phyloP scores from a whole-genome alignment of 2,888 invertebrate genomes.

The Diaperis boleti region DNA sequence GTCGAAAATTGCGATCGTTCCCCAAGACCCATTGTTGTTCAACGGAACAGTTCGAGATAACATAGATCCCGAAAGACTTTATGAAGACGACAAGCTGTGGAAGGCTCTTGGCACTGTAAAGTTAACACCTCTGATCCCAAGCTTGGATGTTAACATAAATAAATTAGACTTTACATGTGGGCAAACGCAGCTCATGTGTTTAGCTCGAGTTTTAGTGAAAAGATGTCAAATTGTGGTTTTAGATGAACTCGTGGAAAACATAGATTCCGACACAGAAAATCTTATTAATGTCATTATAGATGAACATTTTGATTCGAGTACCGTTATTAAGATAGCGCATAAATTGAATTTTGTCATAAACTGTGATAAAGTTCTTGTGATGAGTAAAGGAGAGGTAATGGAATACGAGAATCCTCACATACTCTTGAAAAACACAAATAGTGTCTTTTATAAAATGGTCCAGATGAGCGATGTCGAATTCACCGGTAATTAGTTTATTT shows the following conservation, averaged over 20 bases:
- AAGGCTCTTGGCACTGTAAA: conserved; percentile 67
- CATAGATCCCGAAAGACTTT: conserved; percentile 70
- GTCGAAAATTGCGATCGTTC: conserved; percentile 3
- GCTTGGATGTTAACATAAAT: conserved; percentile 1
- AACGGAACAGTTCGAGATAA: conserved; percentile 71
- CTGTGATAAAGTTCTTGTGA: conserved; percentile 67
- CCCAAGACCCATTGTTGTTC: conserved; percentile 12
- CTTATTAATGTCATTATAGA: conserved; percentile 69
- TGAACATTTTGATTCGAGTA: conserved; percentile 68
- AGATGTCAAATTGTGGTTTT: conserved; percentile 67
- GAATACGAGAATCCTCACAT: conserved; percentile 4
- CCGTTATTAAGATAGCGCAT: conserved; percentile 68
- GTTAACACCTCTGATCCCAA: conserved; percentile 8
- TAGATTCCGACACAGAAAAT: conserved; percentile 68
- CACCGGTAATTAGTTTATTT: neutral
- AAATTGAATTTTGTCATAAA: conserved; percentile 69
- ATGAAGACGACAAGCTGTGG: conserved; percentile 8
- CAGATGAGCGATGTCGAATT: neutral
- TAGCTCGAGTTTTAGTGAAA: conserved; percentile 68
- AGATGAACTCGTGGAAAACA: conserved; percentile 71
- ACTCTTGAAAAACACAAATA: neutral
- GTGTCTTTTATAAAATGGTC: neutral
- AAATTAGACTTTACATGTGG: conserved; percentile 19
- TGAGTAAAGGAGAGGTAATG: conserved; percentile 51
- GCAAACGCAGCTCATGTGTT: conserved; percentile 68